Percentiles rank a stretch among this genome's conserved stretches.
phyloP scores from a whole-genome alignment of 2,888 invertebrate genomes.

The Nemapogon koenigi region DNA sequence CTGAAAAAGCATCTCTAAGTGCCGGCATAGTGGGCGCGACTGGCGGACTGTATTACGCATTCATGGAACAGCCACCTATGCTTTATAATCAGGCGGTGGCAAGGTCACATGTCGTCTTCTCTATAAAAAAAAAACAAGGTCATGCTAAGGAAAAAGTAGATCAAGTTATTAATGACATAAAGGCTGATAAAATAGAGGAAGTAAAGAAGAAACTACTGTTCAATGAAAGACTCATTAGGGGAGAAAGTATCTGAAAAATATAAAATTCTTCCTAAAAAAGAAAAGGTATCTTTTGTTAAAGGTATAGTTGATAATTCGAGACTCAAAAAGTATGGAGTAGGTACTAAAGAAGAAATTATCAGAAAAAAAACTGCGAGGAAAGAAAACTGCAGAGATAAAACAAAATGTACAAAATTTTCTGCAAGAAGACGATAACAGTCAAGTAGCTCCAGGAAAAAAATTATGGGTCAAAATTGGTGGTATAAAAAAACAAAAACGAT shows the following conservation, averaged over 20 bases:
- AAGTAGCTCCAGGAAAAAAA: neutral
- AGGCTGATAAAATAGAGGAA: conserved; percentile 1
- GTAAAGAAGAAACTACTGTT: conserved; percentile 5
- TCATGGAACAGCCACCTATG: too few species aligned
- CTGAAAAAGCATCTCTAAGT: too few species aligned
- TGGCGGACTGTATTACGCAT: too few species aligned
- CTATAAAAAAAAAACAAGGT: too few species aligned
- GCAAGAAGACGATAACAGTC: neutral
- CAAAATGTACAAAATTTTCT: neutral
- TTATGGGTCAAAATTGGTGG: neutral
- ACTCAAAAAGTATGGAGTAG: neutral
- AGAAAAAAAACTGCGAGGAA: neutral
- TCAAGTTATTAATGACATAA: conserved; percentile 1
- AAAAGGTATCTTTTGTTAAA: neutral
- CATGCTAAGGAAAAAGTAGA: neutral
- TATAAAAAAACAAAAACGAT: too few species aligned
- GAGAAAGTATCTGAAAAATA: neutral
- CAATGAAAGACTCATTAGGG: neutral
- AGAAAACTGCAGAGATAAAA: neutral
- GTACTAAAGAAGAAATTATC: neutral
- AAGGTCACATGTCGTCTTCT: too few species aligned
- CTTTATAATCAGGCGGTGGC: too few species aligned
- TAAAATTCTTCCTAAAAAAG: neutral
- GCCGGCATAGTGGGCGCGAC: too few species aligned
- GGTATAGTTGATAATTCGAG: neutral